These are phyloP conservation scores for Phymanthus crucifer DNA, from an alignment of 92 coral and sea anemone genomes.

Conservation along the genomic window DNA sequence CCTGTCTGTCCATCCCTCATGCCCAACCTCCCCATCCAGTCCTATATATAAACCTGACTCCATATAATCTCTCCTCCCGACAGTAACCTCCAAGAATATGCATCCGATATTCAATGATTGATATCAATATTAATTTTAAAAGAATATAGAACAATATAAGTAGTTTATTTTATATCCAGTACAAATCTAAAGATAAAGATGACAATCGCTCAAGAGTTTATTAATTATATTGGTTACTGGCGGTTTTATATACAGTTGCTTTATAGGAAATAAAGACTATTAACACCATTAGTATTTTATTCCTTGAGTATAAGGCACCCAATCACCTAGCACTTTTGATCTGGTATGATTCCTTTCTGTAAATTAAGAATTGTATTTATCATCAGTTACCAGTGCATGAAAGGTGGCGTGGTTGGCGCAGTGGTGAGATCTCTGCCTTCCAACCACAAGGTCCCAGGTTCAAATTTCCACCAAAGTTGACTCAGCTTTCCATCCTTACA, in stretches of 20 bases:
- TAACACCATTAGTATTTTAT: neutral
- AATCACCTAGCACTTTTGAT: too few relatives aligned
- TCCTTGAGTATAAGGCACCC: too few relatives aligned
- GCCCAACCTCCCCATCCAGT: too few relatives aligned
- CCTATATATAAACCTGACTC: neutral
- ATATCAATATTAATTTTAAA: neutral
- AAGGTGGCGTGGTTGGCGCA: too few relatives aligned
- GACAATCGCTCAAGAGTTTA: neutral
- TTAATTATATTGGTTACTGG: conserved; percentile 16
- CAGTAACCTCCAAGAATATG: neutral
- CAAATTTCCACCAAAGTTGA: too few relatives aligned
- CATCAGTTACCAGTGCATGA: too few relatives aligned
- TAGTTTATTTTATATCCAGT: conserved; percentile 15
- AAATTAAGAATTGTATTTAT: neutral
- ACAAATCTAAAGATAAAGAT: neutral
- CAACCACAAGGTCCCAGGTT: too few relatives aligned
- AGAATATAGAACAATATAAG: neutral
- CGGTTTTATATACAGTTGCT: conserved; percentile 19
- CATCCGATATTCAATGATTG: neutral
- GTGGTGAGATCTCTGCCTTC: too few relatives aligned
- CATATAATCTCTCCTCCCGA: neutral
- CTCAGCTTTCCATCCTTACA: too few relatives aligned
- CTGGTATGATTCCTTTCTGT: too few relatives aligned
- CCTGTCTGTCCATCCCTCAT: too few relatives aligned
- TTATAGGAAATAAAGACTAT: conserved; percentile 21